These are phyloP conservation scores for Notechis scutatus DNA, from an alignment of 2,113 vertebrate genomes.

Conservation along the genomic window DNA sequence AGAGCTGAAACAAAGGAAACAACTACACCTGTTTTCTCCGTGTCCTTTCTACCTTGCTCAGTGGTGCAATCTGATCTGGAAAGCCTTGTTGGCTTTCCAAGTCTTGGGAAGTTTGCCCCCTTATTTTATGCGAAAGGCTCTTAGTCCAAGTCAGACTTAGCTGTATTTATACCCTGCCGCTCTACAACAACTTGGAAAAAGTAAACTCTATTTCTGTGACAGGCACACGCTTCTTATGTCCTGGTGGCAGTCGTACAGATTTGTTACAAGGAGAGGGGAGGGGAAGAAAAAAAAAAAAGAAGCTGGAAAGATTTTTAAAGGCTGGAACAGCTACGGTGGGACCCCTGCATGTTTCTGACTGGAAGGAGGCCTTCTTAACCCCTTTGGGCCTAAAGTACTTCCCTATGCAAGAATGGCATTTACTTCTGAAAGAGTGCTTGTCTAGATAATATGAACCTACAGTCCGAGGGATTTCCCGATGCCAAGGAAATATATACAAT, in stretches of 20 bases:
- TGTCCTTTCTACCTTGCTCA: slow-evolving; percentile 46
- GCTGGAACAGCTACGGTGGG: slow-evolving; percentile 82
- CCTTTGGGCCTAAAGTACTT: slow-evolving; percentile 76
- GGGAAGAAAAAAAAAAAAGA: slow-evolving; percentile 55
- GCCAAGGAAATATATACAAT: slow-evolving; percentile 57
- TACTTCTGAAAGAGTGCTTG: slow-evolving; percentile 67
- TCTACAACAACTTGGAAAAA: slow-evolving; percentile 74
- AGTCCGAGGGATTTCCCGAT: slow-evolving; percentile 60
- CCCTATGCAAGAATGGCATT: slow-evolving; percentile 73
- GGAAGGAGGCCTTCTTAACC: slow-evolving; percentile 86
- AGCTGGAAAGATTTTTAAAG: slow-evolving; percentile 83
- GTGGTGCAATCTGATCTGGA: slow-evolving; percentile 56
- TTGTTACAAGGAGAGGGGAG: slow-evolving; percentile 66
- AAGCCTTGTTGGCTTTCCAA: slow-evolving; percentile 63
- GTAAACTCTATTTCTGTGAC: slow-evolving; percentile 76
- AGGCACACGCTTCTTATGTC: slow-evolving; percentile 78
- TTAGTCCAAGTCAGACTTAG: slow-evolving; percentile 67
- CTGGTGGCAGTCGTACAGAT: slow-evolving; percentile 80
- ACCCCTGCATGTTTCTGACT: slow-evolving; percentile 90
- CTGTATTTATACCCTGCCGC: slow-evolving; percentile 78
- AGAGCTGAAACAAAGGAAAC: neutral
- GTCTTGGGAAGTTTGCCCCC: slow-evolving; percentile 64
- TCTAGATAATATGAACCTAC: slow-evolving; percentile 57
- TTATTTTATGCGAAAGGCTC: slow-evolving; percentile 70
- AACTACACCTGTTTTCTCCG: slow-evolving; percentile 60